Evolutionary conservation across 1,140 invertebrate genomes (phyloP), one percentile per base, ranked within the genome.

Genomic region (Lanistes nyassanus): DNA sequence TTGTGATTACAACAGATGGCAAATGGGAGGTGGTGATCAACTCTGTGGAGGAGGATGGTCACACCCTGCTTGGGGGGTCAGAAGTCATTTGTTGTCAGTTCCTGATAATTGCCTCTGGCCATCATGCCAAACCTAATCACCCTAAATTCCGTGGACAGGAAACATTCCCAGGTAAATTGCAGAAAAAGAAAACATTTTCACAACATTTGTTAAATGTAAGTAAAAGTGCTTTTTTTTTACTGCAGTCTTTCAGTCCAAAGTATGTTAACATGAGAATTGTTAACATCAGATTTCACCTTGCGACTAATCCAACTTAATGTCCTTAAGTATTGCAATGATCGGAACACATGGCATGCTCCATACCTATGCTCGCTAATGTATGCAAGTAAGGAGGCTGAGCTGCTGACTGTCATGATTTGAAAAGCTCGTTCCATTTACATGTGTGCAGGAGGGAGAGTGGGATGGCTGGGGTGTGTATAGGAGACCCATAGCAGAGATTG

Each of bases 41-140:
- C 55, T 76, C 77, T 29, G 79, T 86, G 21, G 78, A 82, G 31
- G 76, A 81, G 13, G 80, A 83, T 74, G 85, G 83, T 3, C 76
- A 80, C 39, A 78, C 77, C 7, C 75, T 78, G 37, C 66, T 47
- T 56, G 72, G 80, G 19, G 71, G 62, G 23, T 39, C 62, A 37
- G 64, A 80, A 9, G 76, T 76, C 69, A 73, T 74, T 34, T 68
- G 76, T 21, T 67, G 77, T 31, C 80, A 81, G 68, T 83, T 82
- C 76, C 73, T 88, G 34, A 82, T 84, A 31, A 79, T 88, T 74
- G 84, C 85, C 51, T 83, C 83, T 56, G 87, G 87, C 36, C 87
- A 88, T 77, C 87, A 88, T 82, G 85, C 86, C 29, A 85, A 80
- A 79, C 86, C 87, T 21, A 83, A 53, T 23, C 70, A 64, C 21